A percentile compares a stretch with the other conserved stretches of the same genome.
Evolutionary conservation across 1,140 invertebrate genomes (phyloP).

Genomic region (Pseudomyrmex pallidus): DNA sequence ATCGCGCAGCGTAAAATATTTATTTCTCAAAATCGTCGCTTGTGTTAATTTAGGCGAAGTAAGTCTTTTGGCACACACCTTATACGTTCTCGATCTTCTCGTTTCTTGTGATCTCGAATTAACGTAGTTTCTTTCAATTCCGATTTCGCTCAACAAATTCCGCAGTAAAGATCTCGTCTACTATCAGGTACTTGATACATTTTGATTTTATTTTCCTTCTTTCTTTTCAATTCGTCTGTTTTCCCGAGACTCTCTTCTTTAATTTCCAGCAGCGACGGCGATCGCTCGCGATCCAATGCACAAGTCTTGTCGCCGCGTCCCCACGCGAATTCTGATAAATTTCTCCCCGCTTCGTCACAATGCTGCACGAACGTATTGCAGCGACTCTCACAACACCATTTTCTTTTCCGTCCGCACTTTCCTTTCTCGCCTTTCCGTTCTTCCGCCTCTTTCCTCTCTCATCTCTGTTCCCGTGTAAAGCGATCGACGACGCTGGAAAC

Average conservation of each 20-base stretch:
- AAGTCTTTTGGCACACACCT: not conserved
- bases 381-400: not conserved
- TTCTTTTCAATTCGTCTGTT: not conserved
- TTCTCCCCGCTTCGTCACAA: not conserved
- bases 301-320: slow-evolving; percentile 38
- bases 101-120: not conserved
- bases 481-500: slow-evolving; percentile 23
- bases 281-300: slow-evolving; percentile 29
- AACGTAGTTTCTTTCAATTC: not conserved
- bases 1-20: slow-evolving; percentile 13
- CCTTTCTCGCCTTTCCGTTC: not conserved
- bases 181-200: slow-evolving; percentile 38
- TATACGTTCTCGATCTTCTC: not conserved
- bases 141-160: not conserved
- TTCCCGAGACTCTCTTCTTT: not conserved
- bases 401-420: not conserved
- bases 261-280: slow-evolving; percentile 27
- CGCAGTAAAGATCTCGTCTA: slow-evolving; percentile 7
- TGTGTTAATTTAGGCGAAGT: not conserved
- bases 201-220: not conserved
- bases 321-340: slow-evolving; percentile 42
- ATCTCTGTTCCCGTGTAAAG: not conserved
- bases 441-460: not conserved
- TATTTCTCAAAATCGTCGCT: not conserved
- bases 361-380: slow-evolving; percentile 1